Evolutionary conservation across 2,113 vertebrate species (phyloP), one percentile per base, ranked within the genome.

Genomic region (Nannobrachium achirus): DNA sequence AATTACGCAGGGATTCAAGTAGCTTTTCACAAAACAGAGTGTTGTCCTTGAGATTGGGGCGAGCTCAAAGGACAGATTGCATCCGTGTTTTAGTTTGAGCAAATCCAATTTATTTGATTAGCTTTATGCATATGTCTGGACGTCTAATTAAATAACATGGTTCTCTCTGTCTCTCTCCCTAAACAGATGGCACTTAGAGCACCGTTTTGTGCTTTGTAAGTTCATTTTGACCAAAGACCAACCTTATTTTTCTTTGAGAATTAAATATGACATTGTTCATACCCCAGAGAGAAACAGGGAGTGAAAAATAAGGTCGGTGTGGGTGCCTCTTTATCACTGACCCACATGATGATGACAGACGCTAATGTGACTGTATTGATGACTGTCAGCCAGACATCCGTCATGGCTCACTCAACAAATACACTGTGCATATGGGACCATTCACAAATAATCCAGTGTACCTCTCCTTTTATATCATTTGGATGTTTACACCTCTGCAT

Each of bases 1-100:
- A 95, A 98, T 96, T 97, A 97, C 93, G 93, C 94, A 91, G 89
- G 89, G 94, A 95, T 95, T 89, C 94, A 95, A 95, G 96, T 96
- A 94, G 92, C 94, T 94, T 91, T 85, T 8, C 88, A 96, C 94
- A 94, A 95, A 95, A 93, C 94, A 92, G 90, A 88, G 92, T 94
- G 91, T 93, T 95, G 94, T 96, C 94, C 93, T 92, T 93, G 91
- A 88, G 93, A 94, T 92, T 93, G 92, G 91, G 95, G 93, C 93
- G 94, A 82, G 93, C 93, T 94, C 91, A 96, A 95, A 95, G 93
- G 92, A 94, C 93, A 94, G 92, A 92, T 95, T 94, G 93, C 93
- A 94, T 93, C 92, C 94, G 61, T 92, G 91, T 95, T 92, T n/a
- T 83, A 88, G 81, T 93, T 93, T 93, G 91, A 92, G 95, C 93